Base-by-base conservation (phyloP, 1,140 invertebrate genomes). In the Drosophila pruinosa region DNA sequence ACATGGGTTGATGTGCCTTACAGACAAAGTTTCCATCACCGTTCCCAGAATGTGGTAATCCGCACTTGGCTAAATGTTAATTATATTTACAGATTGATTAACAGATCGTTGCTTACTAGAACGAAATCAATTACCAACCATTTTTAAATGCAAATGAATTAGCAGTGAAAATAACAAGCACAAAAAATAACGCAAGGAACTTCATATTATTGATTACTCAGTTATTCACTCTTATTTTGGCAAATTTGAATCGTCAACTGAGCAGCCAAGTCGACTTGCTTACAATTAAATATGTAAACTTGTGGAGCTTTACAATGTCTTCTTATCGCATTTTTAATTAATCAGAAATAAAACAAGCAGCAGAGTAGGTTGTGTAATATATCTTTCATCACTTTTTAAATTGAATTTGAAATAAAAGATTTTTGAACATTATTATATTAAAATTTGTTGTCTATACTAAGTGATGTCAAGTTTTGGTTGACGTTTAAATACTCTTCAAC, bases 1-100 rank as follows among this genome's bases (percentile, higher is more conserved):
- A 98, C n/a, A 93, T 94, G 7, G 94, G 26, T 7, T 28, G 1
- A 28, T 6, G 5, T 28, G 2, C 26, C 26, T 6, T 28, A 28
- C 26, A 28, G 8, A 7, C 5, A 2, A 28, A 4, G 5, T 28
- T 2, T 28, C 5, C 26, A 28, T 15, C 1, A 24, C 47, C 34
- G 10, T 26, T 2, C 1, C 8, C 0, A 0, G 38, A 24, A 41
- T 24, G 38, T n/a, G 21, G 22, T 5, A 41, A 0, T 5, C 38
- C 36, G 8, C 54, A 58, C 7, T n/a, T 10, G n/a, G 3, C 28
- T 31, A 28, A 31, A 31, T 10, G 7, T 8, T 8, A 34, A 4
- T n/a, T 2, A 34, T 34, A 34, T 34, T 34, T 34, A 34, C 6
- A 31, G 28, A 31, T 31, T n/a, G 7, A 31, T 2, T 15, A 45